A percentile compares a stretch with the other conserved stretches of the same genome.
These are phyloP conservation scores for Eristalinus sepulchralis DNA, from an alignment of 2,888 invertebrate species.

Conservation along the genomic window DNA sequence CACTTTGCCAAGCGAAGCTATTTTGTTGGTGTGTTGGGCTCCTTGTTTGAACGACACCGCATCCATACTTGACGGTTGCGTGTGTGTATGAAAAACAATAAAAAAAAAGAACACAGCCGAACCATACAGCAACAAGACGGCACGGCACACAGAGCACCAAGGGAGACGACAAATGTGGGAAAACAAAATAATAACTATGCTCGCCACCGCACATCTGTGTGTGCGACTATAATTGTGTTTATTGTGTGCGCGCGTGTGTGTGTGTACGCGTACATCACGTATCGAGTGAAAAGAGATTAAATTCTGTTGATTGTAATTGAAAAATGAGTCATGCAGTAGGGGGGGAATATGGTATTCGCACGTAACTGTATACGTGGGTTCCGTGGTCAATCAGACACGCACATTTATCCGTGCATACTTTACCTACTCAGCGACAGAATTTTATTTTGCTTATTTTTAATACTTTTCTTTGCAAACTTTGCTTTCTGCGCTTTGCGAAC, in stretches of 20 bases:
- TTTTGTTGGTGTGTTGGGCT: conserved; percentile 23
- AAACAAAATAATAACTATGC: conserved; percentile 41
- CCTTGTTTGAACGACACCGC: not conserved
- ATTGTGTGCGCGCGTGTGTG: not conserved
- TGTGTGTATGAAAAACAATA: not conserved
- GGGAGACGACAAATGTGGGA: conserved; percentile 19
- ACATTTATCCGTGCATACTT: conserved; percentile 8
- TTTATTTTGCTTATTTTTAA: not conserved
- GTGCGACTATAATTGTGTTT: not conserved
- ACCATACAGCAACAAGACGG: conserved; percentile 3
- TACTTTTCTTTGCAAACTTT: not conserved
- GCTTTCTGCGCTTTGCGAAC: not conserved
- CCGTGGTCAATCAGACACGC: conserved; percentile 35
- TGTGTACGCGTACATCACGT: not conserved
- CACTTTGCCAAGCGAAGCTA: conserved; percentile 60
- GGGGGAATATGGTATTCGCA: conserved; percentile 51
- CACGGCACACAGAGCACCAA: conserved; percentile 15
- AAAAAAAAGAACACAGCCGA: not conserved
- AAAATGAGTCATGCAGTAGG: conserved; percentile 66
- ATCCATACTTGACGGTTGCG: conserved; percentile 2
- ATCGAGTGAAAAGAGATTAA: conserved; percentile 56
- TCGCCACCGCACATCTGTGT: conserved; percentile 1
- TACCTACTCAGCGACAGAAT: not conserved
- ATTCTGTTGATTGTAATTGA: conserved; percentile 66
- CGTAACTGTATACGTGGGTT: conserved; percentile 44